These are phyloP conservation scores for Kuschelorhynchus macadamiae DNA, from an alignment of 2,888 invertebrate genomes.

Conservation along the genomic window DNA sequence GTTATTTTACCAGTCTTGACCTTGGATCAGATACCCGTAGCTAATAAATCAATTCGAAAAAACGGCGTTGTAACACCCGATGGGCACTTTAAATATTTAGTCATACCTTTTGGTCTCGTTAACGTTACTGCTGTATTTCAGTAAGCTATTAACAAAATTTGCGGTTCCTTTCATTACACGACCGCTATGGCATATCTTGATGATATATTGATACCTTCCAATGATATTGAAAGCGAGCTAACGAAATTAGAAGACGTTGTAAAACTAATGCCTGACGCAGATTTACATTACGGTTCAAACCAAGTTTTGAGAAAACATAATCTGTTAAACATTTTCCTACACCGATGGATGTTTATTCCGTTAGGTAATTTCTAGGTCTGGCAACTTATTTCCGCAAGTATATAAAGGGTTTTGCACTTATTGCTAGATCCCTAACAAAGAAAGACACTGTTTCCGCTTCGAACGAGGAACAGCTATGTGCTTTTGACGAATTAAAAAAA, in stretches of 20 bases:
- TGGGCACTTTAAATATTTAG: slow-evolving; percentile 60
- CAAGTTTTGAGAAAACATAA: slow-evolving; percentile 34
- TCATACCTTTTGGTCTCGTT: slow-evolving; percentile 62
- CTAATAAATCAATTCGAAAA: slow-evolving; percentile 51
- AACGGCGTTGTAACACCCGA: slow-evolving; percentile 61
- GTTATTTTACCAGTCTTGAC: too few relatives aligned
- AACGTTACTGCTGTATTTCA: slow-evolving; percentile 59
- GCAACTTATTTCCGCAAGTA: not conserved
- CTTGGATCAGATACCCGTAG: slow-evolving; percentile 60
- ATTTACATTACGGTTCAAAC: slow-evolving; percentile 45
- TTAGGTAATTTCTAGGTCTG: not conserved
- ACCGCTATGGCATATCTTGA: slow-evolving; percentile 50
- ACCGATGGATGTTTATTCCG: not conserved
- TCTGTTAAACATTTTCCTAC: not conserved
- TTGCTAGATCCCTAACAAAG: not conserved
- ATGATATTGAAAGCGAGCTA: slow-evolving; percentile 35
- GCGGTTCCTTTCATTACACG: slow-evolving; percentile 44
- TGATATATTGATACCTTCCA: slow-evolving; percentile 52
- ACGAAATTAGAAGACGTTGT: slow-evolving; percentile 31
- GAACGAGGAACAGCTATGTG: not conserved
- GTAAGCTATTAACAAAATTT: slow-evolving; percentile 42
- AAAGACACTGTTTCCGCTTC: not conserved
- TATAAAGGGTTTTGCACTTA: not conserved
- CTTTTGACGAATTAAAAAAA: not conserved
- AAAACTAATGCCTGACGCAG: not conserved